Base-by-base conservation (phyloP, 2,888 invertebrate genomes). In the Eupsilia transversa region DNA sequence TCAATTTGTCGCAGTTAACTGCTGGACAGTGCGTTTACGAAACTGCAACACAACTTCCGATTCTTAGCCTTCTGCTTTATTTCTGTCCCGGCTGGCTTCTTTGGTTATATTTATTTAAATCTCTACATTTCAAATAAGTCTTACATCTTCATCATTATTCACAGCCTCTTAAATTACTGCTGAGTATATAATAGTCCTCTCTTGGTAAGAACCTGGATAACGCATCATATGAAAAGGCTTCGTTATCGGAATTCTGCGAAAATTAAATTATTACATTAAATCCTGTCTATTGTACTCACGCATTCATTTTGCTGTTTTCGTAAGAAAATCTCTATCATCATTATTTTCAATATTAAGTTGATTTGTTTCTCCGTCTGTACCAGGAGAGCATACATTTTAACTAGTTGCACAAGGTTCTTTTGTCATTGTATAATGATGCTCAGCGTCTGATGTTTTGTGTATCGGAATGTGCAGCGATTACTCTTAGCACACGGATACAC, bases 361-460 rank as follows among this genome's bases (percentile, higher is more conserved):
- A 77, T 68, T 80, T 83, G 71, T 77, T 86, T 72, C 43, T 65
- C 80, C 84, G 75, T 89, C 95, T 41, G 91, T 96, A 95, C 94
- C 83, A 86, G 84, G 87, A 89, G 90, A 90, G 89, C 89, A 89
- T 91, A 93, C 90, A 92, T 94, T 95, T 94, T 92, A 94, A 94
- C 91, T 90, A 93, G 95, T 96, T 96, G 94, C 95, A 91, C 94
- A 95, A 96, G 94, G 92, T 94, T 94, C 95, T 95, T 96, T 95
- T 96, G 96, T 96, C 95, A 94, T 94, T 94, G 94, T 95, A 94
- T 95, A 95, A 95, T 94, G 95, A 95, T 93, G 93, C 89, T 92
- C 93, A 91, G 88, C 90, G 92, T 90, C 92, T 92, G 93, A 94
- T 95, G 95, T 94, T 95, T 95, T 95, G 94, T 95, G 88, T 92